These are phyloP conservation scores for Phaenicophaeus curvirostris DNA, from an alignment of 2,797 vertebrate genomes.

Conservation along the genomic window DNA sequence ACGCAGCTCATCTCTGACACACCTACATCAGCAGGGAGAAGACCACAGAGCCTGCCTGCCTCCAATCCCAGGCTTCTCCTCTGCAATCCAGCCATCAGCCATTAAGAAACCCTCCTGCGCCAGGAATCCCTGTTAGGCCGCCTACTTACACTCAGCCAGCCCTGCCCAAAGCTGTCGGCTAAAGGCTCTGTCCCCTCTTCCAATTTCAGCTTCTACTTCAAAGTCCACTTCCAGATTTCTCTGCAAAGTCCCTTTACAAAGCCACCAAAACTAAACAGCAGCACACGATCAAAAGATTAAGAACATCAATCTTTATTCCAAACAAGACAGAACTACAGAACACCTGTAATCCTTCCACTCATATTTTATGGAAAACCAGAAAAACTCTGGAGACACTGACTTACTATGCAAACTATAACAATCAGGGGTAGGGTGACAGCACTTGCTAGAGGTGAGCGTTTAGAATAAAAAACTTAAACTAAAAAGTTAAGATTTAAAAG, in stretches of 20 bases:
- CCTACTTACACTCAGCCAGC: not conserved
- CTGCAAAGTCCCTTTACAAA: not conserved
- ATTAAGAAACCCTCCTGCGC: not conserved
- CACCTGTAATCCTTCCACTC: constrained; percentile 17
- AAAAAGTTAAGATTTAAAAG: constrained; percentile 29
- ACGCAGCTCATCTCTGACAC: not conserved
- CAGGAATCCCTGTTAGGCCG: not conserved
- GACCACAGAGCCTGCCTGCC: accelerated
- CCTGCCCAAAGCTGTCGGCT: not conserved
- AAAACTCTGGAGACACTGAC: constrained; percentile 22
- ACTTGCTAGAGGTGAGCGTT: not conserved
- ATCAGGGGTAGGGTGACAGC: not conserved
- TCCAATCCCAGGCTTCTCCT: not conserved
- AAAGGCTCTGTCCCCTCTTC: not conserved
- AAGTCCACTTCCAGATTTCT: not conserved
- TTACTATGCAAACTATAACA: constrained; percentile 7
- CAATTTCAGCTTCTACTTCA: not conserved
- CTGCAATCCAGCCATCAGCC: not conserved
- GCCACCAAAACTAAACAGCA: not conserved
- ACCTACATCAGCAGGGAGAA: accelerated
- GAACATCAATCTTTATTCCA: constrained; percentile 61
- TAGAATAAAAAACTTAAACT: too few species aligned
- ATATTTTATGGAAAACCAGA: constrained; percentile 7
- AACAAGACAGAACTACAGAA: constrained; percentile 63
- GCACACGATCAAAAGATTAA: not conserved